Conservation (phyloP, 2,888 invertebrate genomes). For the Hetaerina titia region DNA sequence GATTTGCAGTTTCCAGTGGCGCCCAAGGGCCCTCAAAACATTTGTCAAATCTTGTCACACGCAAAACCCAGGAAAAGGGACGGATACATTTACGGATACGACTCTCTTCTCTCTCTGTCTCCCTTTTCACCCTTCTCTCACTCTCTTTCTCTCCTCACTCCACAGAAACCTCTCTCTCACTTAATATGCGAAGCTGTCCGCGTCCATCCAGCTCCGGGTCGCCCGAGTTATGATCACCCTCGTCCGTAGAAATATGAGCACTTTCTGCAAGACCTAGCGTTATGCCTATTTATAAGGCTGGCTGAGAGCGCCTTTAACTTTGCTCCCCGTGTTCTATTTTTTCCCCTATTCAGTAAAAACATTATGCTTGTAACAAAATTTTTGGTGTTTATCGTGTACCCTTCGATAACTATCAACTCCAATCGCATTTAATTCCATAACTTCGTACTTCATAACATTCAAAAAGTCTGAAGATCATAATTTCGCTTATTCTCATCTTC, state of each 20-base stretch:
- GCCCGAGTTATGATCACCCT: background rate
- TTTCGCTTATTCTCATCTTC: too few species aligned
- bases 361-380: background rate
- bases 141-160: background rate
- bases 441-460: too few species aligned
- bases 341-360: background rate
- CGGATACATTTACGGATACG: background rate
- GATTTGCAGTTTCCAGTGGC: conserved; percentile 24
- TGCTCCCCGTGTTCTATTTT: background rate
- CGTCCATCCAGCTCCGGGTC: background rate
- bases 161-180: background rate
- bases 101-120: background rate
- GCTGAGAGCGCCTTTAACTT: background rate
- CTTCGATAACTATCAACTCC: background rate
- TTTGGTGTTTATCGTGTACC: background rate
- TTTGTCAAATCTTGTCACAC: conserved; percentile 39
- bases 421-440: too few species aligned
- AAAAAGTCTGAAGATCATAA: too few species aligned
- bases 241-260: background rate
- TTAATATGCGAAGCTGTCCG: background rate
- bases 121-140: background rate
- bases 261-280: background rate
- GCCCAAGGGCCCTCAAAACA: background rate
- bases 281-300: background rate
- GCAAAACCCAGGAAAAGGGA: conserved; percentile 1